phyloP scores from a whole-genome alignment of 2,797 vertebrate species.

The Diplodus sargus region DNA sequence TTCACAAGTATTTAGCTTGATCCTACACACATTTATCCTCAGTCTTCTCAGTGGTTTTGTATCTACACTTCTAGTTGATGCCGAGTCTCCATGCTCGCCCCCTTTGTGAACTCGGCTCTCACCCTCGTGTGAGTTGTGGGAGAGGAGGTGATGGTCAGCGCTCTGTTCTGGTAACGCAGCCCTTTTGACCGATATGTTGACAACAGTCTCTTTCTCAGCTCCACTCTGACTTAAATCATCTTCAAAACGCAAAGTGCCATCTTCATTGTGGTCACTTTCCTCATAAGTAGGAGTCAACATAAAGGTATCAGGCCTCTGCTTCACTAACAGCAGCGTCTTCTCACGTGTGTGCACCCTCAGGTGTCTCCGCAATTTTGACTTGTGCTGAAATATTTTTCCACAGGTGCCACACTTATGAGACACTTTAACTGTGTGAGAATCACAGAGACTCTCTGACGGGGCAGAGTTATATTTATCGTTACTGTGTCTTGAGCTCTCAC shows the following conservation, averaged over 20 bases:
- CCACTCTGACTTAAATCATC: background rate
- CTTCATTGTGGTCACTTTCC: constrained; percentile 11
- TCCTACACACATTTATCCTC: too few relatives aligned
- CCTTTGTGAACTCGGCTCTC: background rate
- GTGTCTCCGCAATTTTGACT: constrained; percentile 2
- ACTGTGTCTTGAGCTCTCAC: background rate
- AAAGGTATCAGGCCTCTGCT: too few relatives aligned
- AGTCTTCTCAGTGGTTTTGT: background rate
- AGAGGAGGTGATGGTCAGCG: background rate
- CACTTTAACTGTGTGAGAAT: background rate
- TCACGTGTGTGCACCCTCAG: background rate
- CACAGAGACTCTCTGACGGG: background rate
- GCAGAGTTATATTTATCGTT: background rate
- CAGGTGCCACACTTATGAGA: background rate
- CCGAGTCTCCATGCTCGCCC: background rate
- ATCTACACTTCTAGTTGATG: background rate
- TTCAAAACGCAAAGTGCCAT: background rate
- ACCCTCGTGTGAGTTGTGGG: background rate
- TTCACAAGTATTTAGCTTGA: fast-evolving
- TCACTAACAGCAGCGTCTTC: background rate
- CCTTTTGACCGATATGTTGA: background rate
- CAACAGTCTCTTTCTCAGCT: background rate
- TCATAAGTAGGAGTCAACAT: background rate
- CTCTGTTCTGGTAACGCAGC: background rate
- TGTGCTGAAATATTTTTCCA: background rate